Percentiles rank a stretch among this genome's conserved stretches.
phyloP scores from a whole-genome alignment of 2,113 vertebrate genomes.

The Elephantulus edwardii region DNA sequence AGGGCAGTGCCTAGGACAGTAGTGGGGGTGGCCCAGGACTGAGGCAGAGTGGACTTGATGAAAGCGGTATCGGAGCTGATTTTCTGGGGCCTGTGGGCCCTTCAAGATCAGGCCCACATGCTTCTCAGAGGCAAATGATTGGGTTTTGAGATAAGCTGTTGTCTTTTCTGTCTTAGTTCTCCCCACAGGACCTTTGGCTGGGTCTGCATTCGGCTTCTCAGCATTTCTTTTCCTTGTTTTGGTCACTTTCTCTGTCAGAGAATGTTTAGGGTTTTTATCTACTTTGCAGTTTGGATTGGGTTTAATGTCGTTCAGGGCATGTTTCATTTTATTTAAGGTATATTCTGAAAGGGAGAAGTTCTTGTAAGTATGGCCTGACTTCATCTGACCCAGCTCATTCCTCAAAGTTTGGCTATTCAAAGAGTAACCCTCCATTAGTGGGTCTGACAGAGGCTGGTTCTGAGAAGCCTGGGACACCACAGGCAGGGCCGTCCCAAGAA shows the following conservation, averaged over 20 bases:
- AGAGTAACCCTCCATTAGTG: background rate
- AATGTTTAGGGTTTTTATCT: background rate
- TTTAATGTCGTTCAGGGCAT: conserved; percentile 26
- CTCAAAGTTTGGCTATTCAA: background rate
- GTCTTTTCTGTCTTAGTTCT: background rate
- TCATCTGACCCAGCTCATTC: background rate
- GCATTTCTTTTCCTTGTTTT: conserved; percentile 10
- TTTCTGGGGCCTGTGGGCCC: background rate
- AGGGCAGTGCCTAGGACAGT: background rate
- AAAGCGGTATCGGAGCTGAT: background rate
- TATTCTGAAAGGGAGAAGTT: conserved; percentile 27
- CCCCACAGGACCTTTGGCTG: background rate
- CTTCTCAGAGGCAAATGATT: background rate
- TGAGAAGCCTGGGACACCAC: background rate
- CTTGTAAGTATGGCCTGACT: background rate
- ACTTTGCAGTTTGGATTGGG: conserved; percentile 32
- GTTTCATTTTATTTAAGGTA: conserved; percentile 50
- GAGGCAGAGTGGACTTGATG: background rate
- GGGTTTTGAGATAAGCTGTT: background rate
- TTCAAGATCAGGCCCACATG: background rate
- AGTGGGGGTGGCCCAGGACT: background rate
- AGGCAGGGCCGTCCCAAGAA: background rate
- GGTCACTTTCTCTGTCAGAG: background rate
- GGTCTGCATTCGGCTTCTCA: background rate
- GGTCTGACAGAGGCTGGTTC: background rate